Base-by-base conservation (phyloP, 2,113 vertebrate species). In the Sterna hirundo region DNA sequence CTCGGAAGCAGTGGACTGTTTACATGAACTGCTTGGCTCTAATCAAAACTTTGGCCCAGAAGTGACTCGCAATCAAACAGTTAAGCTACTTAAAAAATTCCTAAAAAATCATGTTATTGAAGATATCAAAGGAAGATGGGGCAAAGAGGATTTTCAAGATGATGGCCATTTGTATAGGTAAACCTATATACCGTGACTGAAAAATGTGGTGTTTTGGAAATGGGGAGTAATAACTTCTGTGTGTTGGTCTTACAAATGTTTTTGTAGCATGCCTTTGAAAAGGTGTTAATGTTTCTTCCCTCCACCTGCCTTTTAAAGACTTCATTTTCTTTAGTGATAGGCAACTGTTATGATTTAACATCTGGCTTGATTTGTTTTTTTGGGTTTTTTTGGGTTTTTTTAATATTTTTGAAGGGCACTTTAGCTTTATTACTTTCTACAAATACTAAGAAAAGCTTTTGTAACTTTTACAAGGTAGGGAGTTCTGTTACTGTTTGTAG, bases 51-150 rank as follows among this genome's bases (percentile, higher is more conserved):
- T 99, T 57, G 98, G 99, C 17, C 99, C 98, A 0, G 98, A 99
- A 77, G 99, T 99, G 47, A 98, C 98, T 22, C 98, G 98, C 5
- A 95, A 94, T 86, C 99, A 99, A 93, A 99, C 98, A 0, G 92
- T 99, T 60, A 98, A 99, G 92, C 97, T 99, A 64, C 97, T 99
- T 7, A 98, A 98, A 92, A 99, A 99, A 52, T 99, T 99, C 90
- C 94, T 99, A 62, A 99, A 99, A 96, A 99, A 99, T 81, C 99
- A 99, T 1, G 98, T 99, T 60, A 98, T 99, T 26, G 98, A 99
- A 94, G 99, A 99, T 79, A 97, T 99, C 88, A 99, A 99, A 94
- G 99, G 99, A 83, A 98, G 97, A 46, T 99, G 98, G 98, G 99
- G 98, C 12, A 98, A 98, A 93, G 99, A 99, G 70, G 98, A 99